These are phyloP conservation scores for Trachops cirrhosus DNA, from an alignment of 2,797 vertebrate genomes.

Conservation along the genomic window DNA sequence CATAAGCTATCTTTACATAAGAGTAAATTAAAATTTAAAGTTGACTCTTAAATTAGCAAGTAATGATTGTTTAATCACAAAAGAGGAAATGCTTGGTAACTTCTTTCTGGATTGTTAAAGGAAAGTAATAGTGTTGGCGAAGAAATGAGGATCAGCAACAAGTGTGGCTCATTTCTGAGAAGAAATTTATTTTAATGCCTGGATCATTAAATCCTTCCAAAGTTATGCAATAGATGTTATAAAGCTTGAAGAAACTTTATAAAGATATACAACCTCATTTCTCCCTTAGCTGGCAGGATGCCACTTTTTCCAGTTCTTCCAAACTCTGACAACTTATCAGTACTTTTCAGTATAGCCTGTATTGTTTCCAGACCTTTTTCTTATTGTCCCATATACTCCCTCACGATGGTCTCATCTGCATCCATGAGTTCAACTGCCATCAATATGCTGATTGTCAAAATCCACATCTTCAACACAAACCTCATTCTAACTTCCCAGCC, in stretches of 20 bases:
- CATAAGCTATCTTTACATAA: slow-evolving; percentile 44
- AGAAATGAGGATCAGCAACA: not conserved
- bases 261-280: not conserved
- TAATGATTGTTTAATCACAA: slow-evolving; percentile 62
- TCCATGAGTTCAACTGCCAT: not conserved
- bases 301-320: not conserved
- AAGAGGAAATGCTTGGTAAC: slow-evolving; percentile 45
- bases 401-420: not conserved
- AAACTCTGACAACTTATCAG: not conserved
- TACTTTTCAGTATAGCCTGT: not conserved
- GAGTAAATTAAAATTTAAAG: slow-evolving; percentile 68
- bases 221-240: not conserved
- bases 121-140: slow-evolving; percentile 32
- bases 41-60: slow-evolving; percentile 58
- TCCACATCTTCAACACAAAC: not conserved
- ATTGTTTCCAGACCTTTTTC: not conserved
- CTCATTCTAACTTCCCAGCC: not conserved
- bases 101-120: slow-evolving; percentile 34
- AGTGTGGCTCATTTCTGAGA: not conserved
- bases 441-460: not conserved
- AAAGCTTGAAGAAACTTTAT: not conserved
- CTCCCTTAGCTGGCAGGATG: not conserved
- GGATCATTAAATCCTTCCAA: slow-evolving; percentile 25
- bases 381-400: not conserved
- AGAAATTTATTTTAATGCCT: slow-evolving; percentile 36